Evolutionary conservation across 2,113 vertebrate species (phyloP), one percentile per base, ranked within the genome.

Genomic region (Neoarius graeffei): DNA sequence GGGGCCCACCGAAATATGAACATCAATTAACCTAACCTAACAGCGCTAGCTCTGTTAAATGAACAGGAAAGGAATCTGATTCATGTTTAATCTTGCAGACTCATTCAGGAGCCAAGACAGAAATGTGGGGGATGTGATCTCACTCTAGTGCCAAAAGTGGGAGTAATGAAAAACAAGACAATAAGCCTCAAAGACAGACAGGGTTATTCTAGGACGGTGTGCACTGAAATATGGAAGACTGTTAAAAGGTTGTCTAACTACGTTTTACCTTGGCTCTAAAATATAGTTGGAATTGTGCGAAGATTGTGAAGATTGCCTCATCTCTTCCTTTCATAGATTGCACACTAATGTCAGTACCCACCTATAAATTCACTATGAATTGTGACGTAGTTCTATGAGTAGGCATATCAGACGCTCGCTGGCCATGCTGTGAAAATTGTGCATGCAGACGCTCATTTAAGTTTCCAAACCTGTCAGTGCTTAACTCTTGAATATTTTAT

Each of bases 31-130:
- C 54, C 74, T 71, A 57, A 81, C 87, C 83, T 81, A 88, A 89
- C 88, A 90, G 88, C 15, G 52, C 62, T 57, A 86, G 59, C 87
- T 62, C 88, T 50, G 90, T 79, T 88, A 87, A 88, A 90, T 88
- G 87, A 89, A 76, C 77, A 48, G 77, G 90, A 91, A 90, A 88
- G 87, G 90, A 89, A 85, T 90, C 85, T 42, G 91, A 90, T 89
- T 93, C 90, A 88, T 91, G 92, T 92, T 92, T 93, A 92, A 94
- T 94, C 89, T 91, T 90, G 89, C 85, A 89, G 87, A 81, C 87
- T 91, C 87, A 88, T 88, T 87, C 23, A 3, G 69, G 66, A 90
- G 83, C 66, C 62, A 57, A 77, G 84, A 89, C 88, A 86, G 84
- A 67, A 86, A 83, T 73, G 48, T 76, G 84, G 80, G 54, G 85